A percentile compares a stretch with the other conserved stretches of the same genome.
Conservation (phyloP, 2,888 invertebrate genomes). For the Julus scanicus region DNA sequence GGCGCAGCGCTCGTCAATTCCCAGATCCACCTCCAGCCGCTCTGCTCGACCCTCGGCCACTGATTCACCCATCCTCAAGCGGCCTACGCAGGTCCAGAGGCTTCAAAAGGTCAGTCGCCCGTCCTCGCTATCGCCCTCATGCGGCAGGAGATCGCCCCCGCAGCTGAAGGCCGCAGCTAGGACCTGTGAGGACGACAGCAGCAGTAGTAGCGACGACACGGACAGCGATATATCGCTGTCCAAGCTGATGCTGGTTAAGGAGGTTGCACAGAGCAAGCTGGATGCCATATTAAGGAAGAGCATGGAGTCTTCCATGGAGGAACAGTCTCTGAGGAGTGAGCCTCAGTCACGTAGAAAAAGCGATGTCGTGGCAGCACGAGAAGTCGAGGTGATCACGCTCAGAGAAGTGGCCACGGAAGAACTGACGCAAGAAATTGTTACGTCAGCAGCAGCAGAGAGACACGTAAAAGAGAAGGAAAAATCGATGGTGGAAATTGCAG, state of each 20-base stretch:
- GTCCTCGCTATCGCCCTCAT: slow-evolving; percentile 52
- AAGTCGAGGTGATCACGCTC: no score
- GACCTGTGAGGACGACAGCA: neutral
- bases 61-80: slow-evolving; percentile 56
- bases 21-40: neutral
- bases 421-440: no score
- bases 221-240: slow-evolving; percentile 76
- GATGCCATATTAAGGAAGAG: slow-evolving; percentile 27
- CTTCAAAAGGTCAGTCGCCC: slow-evolving; percentile 50
- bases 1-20: slow-evolving; percentile 52
- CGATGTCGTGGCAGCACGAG: no score
- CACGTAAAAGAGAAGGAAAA: slow-evolving; percentile 56
- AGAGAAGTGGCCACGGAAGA: neutral
- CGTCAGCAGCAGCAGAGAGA: slow-evolving; percentile 64
- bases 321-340: neutral
- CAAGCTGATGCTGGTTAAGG: slow-evolving; percentile 69
- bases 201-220: slow-evolving; percentile 69
- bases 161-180: neutral
- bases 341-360: no score
- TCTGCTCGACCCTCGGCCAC: neutral
- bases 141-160: slow-evolving; percentile 50
- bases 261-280: slow-evolving; percentile 52
- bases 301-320: slow-evolving; percentile 43
- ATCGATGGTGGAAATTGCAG: slow-evolving; percentile 60
- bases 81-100: slow-evolving; percentile 55